These are phyloP conservation scores for Drosophila neotestacea DNA, from an alignment of 2,888 invertebrate genomes.

Conservation along the genomic window DNA sequence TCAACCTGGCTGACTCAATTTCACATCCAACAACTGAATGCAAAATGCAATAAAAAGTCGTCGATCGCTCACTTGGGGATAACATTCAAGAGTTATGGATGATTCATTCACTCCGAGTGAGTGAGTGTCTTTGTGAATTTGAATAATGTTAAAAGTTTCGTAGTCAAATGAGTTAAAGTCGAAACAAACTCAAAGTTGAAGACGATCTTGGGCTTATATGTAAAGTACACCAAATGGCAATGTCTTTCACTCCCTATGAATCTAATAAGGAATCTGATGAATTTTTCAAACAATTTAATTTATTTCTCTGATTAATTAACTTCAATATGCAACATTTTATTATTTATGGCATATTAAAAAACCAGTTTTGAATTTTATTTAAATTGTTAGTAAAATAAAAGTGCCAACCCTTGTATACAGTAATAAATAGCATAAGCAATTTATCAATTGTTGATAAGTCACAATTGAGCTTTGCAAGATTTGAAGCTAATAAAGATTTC, in stretches of 20 bases:
- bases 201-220: background rate
- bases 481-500: conserved; percentile 14
- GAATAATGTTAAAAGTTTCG: conserved; percentile 3
- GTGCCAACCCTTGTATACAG: conserved; percentile 1
- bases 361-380: too few species aligned
- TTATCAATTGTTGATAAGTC: conserved; percentile 26
- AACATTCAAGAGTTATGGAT: conserved; percentile 6
- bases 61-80: conserved; percentile 2
- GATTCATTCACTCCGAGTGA: conserved; percentile 9
- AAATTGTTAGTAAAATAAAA: too few species aligned
- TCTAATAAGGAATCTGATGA: too few species aligned
- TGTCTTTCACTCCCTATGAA: background rate
- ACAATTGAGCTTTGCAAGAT: conserved; percentile 5
- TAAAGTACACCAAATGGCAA: background rate
- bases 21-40: conserved; percentile 8
- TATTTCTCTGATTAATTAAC: too few species aligned
- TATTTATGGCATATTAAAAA: too few species aligned
- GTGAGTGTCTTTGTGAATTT: background rate
- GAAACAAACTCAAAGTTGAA: background rate
- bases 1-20: conserved; percentile 29
- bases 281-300: too few species aligned
- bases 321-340: too few species aligned
- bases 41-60: conserved; percentile 22
- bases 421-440: conserved; percentile 1
- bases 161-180: conserved; percentile 5